Evolutionary conservation across 2,888 invertebrate genomes (phyloP).

Genomic region (Tenthredo notha): DNA sequence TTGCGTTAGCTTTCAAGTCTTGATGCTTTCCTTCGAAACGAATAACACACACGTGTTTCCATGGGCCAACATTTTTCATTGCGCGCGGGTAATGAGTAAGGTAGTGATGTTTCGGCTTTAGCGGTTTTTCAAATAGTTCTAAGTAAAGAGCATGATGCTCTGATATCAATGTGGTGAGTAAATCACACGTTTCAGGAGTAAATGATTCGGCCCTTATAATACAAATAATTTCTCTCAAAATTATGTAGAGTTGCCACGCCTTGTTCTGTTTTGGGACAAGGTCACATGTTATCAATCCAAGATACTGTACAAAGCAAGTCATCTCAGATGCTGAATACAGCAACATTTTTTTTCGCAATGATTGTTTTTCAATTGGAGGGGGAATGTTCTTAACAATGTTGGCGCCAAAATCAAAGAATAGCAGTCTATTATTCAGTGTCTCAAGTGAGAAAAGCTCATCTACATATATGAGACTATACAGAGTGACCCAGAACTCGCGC

Average conservation of each 20-base stretch:
- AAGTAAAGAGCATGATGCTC: slow-evolving; percentile 53
- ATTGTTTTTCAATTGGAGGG: slow-evolving; percentile 52
- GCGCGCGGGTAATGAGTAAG: slow-evolving; percentile 42
- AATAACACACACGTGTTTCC: background rate
- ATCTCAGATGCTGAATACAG: slow-evolving; percentile 59
- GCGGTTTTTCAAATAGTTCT: slow-evolving; percentile 14
- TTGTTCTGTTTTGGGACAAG: slow-evolving; percentile 55
- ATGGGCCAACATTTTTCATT: slow-evolving; percentile 46
- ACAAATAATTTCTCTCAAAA: slow-evolving; percentile 49
- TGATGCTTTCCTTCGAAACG: slow-evolving; percentile 20
- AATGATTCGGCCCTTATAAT: background rate
- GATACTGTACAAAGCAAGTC: slow-evolving; percentile 55
- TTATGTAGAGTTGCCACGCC: slow-evolving; percentile 57
- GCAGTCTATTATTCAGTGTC: slow-evolving; percentile 57
- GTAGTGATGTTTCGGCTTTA: slow-evolving; percentile 25
- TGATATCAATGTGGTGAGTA: slow-evolving; percentile 22
- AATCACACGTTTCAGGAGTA: too few species aligned
- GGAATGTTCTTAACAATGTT: slow-evolving; percentile 54
- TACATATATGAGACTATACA: slow-evolving; percentile 52
- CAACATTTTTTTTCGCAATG: slow-evolving; percentile 54
- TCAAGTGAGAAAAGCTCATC: slow-evolving; percentile 56
- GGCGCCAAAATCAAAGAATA: slow-evolving; percentile 55
- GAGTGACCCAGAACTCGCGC: too few species aligned
- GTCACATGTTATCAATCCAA: slow-evolving; percentile 59
- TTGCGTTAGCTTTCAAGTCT: background rate